Conservation (phyloP, 2,888 invertebrate genomes). For the Agrypnus murinus region DNA sequence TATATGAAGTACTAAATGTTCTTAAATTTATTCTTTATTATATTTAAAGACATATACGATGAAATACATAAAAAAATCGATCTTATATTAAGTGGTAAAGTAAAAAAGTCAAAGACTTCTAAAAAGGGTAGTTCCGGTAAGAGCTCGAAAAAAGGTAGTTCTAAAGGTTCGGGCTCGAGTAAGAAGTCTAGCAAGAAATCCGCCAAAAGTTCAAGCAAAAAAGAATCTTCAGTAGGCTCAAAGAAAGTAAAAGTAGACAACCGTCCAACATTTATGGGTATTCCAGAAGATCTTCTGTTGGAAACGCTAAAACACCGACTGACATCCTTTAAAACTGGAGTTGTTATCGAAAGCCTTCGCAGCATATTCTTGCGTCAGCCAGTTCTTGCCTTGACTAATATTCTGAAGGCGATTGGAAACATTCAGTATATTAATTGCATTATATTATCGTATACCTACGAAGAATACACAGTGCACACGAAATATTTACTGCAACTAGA, state of each 20-base stretch:
- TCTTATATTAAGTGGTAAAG: slow-evolving; percentile 56
- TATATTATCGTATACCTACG: slow-evolving; percentile 54
- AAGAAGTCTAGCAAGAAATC: too few relatives aligned
- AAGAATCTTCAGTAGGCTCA: slow-evolving; percentile 40
- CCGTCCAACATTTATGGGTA: slow-evolving; percentile 59
- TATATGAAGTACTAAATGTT: not conserved
- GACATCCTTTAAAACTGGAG: slow-evolving; percentile 52
- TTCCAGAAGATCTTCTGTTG: slow-evolving; percentile 58
- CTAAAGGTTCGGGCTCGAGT: slow-evolving; percentile 40
- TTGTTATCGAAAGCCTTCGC: slow-evolving; percentile 65
- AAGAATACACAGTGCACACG: slow-evolving; percentile 14
- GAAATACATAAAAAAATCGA: slow-evolving; percentile 60
- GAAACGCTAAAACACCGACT: slow-evolving; percentile 60
- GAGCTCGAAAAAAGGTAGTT: slow-evolving; percentile 43
- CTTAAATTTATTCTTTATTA: not conserved
- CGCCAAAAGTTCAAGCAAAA: slow-evolving; percentile 30
- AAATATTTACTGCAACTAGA: slow-evolving; percentile 39
- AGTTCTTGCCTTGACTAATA: slow-evolving; percentile 57
- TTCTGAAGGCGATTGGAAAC: slow-evolving; percentile 63
- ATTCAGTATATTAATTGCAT: slow-evolving; percentile 64
- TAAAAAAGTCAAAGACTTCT: slow-evolving; percentile 44
- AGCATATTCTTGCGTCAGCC: slow-evolving; percentile 63
- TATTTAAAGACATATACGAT: slow-evolving; percentile 61
- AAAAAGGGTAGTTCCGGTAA: slow-evolving; percentile 39
- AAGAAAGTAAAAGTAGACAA: slow-evolving; percentile 45